Percentiles rank a stretch among this genome's conserved stretches.
phyloP scores from a whole-genome alignment of 2,797 vertebrate genomes.

The Allobates femoralis region DNA sequence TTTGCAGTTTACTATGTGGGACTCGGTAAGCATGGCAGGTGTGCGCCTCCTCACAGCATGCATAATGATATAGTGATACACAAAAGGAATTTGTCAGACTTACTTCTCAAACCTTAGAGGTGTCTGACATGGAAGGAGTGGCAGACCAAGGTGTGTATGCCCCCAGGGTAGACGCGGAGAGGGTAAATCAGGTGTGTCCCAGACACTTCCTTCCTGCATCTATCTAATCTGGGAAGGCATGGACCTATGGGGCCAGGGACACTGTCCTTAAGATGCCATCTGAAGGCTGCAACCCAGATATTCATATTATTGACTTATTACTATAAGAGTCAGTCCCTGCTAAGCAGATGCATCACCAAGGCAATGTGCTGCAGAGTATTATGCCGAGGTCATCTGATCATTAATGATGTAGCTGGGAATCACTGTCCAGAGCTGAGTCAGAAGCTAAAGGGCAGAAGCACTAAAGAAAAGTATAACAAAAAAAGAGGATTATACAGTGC shows the following conservation, averaged over 20 bases:
- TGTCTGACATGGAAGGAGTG: constrained; percentile 31
- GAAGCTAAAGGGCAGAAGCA: too few relatives aligned
- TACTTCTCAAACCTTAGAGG: constrained; percentile 19
- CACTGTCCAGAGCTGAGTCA: too few relatives aligned
- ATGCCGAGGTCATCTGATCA: not conserved
- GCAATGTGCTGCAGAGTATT: not conserved
- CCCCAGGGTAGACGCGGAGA: constrained; percentile 54
- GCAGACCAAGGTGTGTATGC: constrained; percentile 39
- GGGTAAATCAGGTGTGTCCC: constrained; percentile 57
- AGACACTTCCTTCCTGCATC: constrained; percentile 56
- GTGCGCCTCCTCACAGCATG: not conserved
- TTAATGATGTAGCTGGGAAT: too few relatives aligned
- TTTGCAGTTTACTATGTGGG: not conserved
- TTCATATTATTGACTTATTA: too few relatives aligned
- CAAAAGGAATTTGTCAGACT: constrained; percentile 5
- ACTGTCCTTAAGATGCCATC: not conserved
- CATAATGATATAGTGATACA: constrained; percentile 9
- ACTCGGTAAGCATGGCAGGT: not conserved
- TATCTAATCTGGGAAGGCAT: constrained; percentile 29
- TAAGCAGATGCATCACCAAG: not conserved
- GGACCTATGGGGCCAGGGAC: not conserved
- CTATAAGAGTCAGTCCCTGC: not conserved
- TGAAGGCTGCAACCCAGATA: too few relatives aligned
- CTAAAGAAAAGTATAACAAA: too few relatives aligned
- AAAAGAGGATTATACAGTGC: too few relatives aligned